Conservation (phyloP, 2,113 vertebrate species). For the Panthera uncia region DNA sequence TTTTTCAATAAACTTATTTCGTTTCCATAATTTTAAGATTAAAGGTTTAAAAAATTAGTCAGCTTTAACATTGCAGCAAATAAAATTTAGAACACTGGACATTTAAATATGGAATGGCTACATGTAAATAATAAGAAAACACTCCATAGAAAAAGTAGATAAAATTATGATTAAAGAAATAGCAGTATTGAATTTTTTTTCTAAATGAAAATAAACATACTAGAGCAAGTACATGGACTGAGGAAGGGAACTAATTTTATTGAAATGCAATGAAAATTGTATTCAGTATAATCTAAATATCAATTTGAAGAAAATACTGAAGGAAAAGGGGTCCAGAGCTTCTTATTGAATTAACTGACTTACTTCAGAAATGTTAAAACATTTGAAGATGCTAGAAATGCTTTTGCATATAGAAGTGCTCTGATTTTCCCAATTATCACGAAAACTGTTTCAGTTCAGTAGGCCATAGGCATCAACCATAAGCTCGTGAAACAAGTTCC, state of each 20-base stretch:
- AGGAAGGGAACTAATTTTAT: neutral
- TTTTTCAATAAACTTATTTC: neutral
- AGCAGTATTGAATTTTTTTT: neutral
- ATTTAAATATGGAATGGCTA: neutral
- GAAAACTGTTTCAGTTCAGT: neutral
- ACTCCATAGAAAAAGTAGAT: neutral
- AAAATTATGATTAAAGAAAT: neutral
- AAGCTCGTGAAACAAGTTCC: neutral
- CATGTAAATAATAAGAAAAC: slow-evolving; percentile 24
- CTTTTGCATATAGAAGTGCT: neutral
- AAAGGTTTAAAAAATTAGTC: neutral
- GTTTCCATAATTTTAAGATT: neutral
- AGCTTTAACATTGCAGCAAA: slow-evolving; percentile 4
- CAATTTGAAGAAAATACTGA: slow-evolving; percentile 15
- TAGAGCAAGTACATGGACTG: neutral
- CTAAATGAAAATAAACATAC: neutral
- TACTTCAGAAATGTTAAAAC: slow-evolving; percentile 27
- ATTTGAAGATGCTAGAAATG: neutral
- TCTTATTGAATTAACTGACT: neutral
- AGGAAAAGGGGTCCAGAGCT: neutral
- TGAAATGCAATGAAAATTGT: neutral
- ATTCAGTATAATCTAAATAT: neutral
- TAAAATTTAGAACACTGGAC: neutral
- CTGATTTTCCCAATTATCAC: slow-evolving; percentile 30
- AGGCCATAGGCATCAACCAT: neutral